These are phyloP conservation scores for Watsonalla cultraria DNA, from an alignment of 2,888 invertebrate species.

Conservation along the genomic window DNA sequence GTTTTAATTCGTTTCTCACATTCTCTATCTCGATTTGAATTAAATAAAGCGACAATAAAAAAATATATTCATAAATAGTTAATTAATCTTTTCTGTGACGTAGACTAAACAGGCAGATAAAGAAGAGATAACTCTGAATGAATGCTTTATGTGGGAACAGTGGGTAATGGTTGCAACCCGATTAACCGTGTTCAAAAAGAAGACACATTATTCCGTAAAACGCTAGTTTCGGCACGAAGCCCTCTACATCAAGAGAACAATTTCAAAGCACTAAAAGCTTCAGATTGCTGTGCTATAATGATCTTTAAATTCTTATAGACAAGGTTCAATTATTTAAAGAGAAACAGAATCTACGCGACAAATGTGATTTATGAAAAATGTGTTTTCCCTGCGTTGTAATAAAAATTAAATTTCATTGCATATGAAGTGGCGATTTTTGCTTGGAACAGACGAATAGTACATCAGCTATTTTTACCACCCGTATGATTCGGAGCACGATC, in stretches of 20 bases:
- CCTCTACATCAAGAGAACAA: conserved; percentile 56
- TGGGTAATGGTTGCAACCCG: conserved; percentile 41
- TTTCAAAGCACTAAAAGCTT: conserved; percentile 42
- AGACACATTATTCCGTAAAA: conserved; percentile 67
- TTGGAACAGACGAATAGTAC: conserved; percentile 44
- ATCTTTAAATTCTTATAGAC: conserved; percentile 24
- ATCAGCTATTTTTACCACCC: conserved; percentile 57
- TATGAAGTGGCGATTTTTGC: conserved; percentile 30
- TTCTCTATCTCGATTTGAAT: not conserved
- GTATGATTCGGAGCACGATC: conserved; percentile 63
- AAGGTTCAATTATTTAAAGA: conserved; percentile 29
- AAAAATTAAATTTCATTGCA: conserved; percentile 45
- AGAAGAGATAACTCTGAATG: conserved; percentile 25
- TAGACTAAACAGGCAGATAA: conserved; percentile 15
- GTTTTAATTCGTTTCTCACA: not conserved
- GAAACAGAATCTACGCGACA: conserved; percentile 13
- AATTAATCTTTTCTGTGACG: not conserved
- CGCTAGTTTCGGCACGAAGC: conserved; percentile 74
- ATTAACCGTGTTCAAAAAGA: conserved; percentile 63
- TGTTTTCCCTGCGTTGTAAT: conserved; percentile 33
- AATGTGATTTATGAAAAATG: conserved; percentile 36
- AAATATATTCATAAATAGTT: not conserved
- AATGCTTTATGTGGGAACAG: conserved; percentile 35
- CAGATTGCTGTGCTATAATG: conserved; percentile 26
- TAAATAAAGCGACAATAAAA: not conserved